Base-by-base conservation (phyloP, 2,888 invertebrate genomes). In the Corythucha ciliata region DNA sequence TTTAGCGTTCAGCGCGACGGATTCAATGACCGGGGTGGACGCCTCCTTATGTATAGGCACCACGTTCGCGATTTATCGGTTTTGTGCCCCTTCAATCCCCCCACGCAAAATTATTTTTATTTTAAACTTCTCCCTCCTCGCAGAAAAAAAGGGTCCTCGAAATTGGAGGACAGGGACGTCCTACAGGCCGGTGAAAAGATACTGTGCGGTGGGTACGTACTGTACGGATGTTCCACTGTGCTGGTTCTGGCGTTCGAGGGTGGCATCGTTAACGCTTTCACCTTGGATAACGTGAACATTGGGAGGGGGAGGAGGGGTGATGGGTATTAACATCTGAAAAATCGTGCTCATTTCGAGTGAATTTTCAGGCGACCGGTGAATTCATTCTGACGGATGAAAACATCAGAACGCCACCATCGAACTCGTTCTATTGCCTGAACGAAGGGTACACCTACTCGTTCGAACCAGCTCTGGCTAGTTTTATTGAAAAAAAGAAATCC, bases 321-420 rank as follows among this genome's bases (percentile, higher is more conserved):
- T n/a, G n/a, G n/a, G n/a, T n/a, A n/a, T n/a, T n/a, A n/a, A n/a
- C n/a, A n/a, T n/a, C n/a, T n/a, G n/a, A n/a, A n/a, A n/a, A n/a
- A n/a, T n/a, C n/a, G n/a, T n/a, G n/a, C n/a, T n/a, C 14, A 33
- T 33, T 5, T 5, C 4, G 14, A n/a, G 8, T 10, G 7, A 7
- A 20, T 7, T 47, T 32, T 10, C 41, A 52, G 52, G 40, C 47
- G 4, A 44, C 48, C 12, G 52, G 52, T 12, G 52, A 52, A 24
- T 52, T 52, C 48, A 48, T 52, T 41, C 34, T 52, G 16, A 52
- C 52, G 3, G 52, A 52, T 33, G 39, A 45, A 6, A 29, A 47
- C 8, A 52, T 52, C 21, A 39, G 20, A 18, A 48, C 48, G 24
- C 52, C 52, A 20, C 40, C 46, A 8, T 41, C 47, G 8, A 48